Conservation (phyloP, 1,140 invertebrate genomes). For the Caenorhabditis remanei region DNA sequence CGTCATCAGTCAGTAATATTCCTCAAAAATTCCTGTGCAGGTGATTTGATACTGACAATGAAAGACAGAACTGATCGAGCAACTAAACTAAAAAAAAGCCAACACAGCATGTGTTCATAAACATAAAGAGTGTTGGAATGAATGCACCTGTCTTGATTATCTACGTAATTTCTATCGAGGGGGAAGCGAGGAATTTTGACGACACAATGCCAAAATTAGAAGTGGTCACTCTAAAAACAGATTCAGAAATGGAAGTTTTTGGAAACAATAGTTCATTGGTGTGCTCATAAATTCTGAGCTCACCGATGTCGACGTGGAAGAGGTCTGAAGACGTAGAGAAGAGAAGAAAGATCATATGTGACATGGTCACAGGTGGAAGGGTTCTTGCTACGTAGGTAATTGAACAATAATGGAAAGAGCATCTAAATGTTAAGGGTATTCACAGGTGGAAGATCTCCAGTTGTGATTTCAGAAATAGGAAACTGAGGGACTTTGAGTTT, state of each 20-base stretch:
- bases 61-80: background rate
- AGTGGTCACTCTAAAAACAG: constrained; percentile 44
- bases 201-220: constrained; percentile 15
- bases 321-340: too few species aligned
- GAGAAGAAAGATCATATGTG: too few species aligned
- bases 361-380: constrained; percentile 21
- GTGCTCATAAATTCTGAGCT: constrained; percentile 14
- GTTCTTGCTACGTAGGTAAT: background rate
- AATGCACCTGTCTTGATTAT: constrained; percentile 38
- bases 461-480: background rate
- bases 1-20: background rate
- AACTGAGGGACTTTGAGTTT: background rate
- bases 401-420: background rate
- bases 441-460: background rate
- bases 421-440: background rate
- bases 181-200: background rate
- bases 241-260: background rate
- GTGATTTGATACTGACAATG: constrained; percentile 30
- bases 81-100: constrained; percentile 28
- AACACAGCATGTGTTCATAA: constrained; percentile 13
- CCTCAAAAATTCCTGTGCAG: constrained; percentile 17
- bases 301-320: background rate
- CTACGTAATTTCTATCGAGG: constrained; percentile 8
- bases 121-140: background rate
- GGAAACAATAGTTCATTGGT: background rate